Conservation (phyloP, 2,888 invertebrate species). For the Itoplectis maculator region DNA sequence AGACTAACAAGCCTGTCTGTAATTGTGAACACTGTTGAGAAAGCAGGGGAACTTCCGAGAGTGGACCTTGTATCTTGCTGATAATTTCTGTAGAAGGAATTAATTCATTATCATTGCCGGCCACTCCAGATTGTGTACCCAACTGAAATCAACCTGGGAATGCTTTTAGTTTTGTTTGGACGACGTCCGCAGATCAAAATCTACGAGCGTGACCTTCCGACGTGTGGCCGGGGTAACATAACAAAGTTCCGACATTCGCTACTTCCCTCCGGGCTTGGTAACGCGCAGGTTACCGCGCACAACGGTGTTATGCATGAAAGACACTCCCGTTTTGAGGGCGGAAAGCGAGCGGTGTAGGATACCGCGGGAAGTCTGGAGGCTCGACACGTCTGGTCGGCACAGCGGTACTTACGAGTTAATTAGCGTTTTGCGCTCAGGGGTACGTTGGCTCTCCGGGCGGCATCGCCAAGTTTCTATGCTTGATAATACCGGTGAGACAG, state of each 20-base stretch:
- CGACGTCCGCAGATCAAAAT: not conserved
- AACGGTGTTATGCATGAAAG: not conserved
- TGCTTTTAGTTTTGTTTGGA: not conserved
- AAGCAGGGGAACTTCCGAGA: not conserved
- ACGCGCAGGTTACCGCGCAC: not conserved
- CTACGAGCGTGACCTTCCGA: constrained; percentile 3
- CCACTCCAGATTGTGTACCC: not conserved
- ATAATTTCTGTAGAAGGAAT: not conserved
- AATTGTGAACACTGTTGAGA: no score
- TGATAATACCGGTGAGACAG: not conserved
- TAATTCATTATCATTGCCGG: not conserved
- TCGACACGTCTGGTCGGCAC: constrained; percentile 12
- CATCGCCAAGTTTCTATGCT: constrained; percentile 1
- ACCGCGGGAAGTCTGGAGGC: not conserved
- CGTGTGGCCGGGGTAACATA: not conserved
- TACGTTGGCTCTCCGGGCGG: not conserved
- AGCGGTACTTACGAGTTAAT: constrained; percentile 13
- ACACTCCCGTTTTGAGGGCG: not conserved
- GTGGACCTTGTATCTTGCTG: not conserved
- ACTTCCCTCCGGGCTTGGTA: constrained; percentile 7
- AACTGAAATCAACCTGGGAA: not conserved
- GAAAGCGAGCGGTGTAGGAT: not conserved
- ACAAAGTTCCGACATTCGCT: constrained; percentile 8
- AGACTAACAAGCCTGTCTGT: constrained; percentile 16
- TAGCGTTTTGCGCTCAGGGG: not conserved